Base-by-base conservation (phyloP, 2,888 invertebrate genomes). In the Tuberolachnus salignus region DNA sequence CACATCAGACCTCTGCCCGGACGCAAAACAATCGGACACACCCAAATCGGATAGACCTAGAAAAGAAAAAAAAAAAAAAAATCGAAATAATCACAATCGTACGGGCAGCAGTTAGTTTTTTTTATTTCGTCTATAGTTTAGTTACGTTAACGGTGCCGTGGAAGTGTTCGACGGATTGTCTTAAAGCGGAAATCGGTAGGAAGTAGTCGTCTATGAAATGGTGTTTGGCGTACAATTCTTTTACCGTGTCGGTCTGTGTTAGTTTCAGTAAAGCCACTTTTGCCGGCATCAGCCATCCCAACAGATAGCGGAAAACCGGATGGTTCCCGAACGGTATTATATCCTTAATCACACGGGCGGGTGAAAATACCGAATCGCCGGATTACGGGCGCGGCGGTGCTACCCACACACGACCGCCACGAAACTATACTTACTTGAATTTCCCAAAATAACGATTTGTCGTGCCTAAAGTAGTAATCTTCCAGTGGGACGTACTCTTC, bases 161-260 rank as follows among this genome's bases (percentile, higher is more conserved):
- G 84, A 94, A 92, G 74, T 89, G 85, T 19, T 88, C 84, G 0
- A 94, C 84, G 3, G 91, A 88, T 8, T 89, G 86, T 82, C 89
- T 88, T 73, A 94, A 84, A 8, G 85, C 85, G 10, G 88, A 86
- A 4, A 93, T 85, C 0, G 94, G 94, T 6, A 94, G 89, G 81
- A 94, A 86, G 91, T 94, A 92, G 84, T 94, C 94, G 84, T 94
- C 91, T 61, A 94, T 90, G 67, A 94, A 89, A 85, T 94, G 94
- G 49, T 91, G 89, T 81, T 90, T 88, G 82, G 93, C 91, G 84
- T 94, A 94, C 83, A 94, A 86, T 83, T 88, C 88, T 83, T 89
- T 89, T 3, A 91, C 88, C 0, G 91, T 89, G 64, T 89, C 87
- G 0, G 92, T 90, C 84, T 93, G 92, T 0, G 93, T 93, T 82